Percentiles rank a stretch among this genome's conserved stretches.
phyloP scores from a whole-genome alignment of 2,797 vertebrate genomes.

The Acanthopagrus latus region DNA sequence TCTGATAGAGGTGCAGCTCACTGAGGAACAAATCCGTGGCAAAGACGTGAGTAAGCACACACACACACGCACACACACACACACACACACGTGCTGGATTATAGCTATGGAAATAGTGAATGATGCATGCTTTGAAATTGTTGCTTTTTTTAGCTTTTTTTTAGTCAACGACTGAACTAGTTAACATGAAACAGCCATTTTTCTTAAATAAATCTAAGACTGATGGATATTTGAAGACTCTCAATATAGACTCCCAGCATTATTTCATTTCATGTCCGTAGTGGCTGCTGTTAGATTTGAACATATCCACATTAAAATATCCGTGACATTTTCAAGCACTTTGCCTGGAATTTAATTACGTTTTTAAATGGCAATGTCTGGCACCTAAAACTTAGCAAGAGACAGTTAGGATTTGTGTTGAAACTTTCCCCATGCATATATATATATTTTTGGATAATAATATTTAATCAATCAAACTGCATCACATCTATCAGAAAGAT shows the following conservation, averaged over 20 bases:
- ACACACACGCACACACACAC: neutral
- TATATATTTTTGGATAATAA: neutral
- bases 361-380: no score
- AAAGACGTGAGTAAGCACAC: constrained; percentile 86
- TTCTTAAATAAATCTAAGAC: neutral
- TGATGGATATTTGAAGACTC: neutral
- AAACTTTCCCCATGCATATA: neutral
- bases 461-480: neutral
- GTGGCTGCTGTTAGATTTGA: neutral
- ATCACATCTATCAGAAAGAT: neutral
- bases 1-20: constrained; percentile 95
- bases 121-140: neutral
- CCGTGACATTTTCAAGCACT: no score
- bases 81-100: no score
- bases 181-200: neutral
- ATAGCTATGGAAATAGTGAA: no score
- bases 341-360: no score
- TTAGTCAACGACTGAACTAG: neutral
- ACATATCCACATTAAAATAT: neutral
- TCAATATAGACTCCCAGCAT: neutral
- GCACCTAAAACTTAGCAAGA: neutral
- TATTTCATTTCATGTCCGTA: neutral
- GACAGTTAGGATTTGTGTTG: no score
- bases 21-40: constrained; percentile 94
- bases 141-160: neutral